These are phyloP conservation scores for Hydropotes inermis DNA, from an alignment of 2,113 vertebrate species.

Conservation along the genomic window DNA sequence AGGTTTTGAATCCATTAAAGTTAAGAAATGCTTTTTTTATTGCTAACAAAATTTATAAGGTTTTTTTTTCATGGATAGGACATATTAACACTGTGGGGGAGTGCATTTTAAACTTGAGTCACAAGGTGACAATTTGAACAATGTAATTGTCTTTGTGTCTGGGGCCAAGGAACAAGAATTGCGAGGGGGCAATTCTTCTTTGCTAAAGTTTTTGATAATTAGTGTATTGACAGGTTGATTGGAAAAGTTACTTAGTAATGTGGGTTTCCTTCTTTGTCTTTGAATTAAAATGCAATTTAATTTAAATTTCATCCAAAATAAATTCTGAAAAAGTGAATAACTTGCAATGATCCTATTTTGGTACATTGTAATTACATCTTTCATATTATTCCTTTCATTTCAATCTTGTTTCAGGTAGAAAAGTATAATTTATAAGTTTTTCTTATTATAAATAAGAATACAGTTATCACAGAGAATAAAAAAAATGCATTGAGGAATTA, in stretches of 20 bases:
- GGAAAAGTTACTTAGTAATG: constrained; percentile 48
- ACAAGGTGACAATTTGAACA: constrained; percentile 42
- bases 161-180: not conserved
- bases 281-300: constrained; percentile 60
- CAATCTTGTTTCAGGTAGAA: constrained; percentile 52
- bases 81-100: not conserved
- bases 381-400: constrained; percentile 61
- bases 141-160: constrained; percentile 19
- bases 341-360: constrained; percentile 61
- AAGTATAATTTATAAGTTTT: constrained; percentile 51
- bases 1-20: not conserved
- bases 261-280: constrained; percentile 57
- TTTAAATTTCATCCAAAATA: constrained; percentile 68
- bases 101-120: constrained; percentile 7
- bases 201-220: constrained; percentile 49
- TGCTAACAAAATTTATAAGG: not conserved
- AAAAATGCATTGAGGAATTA: constrained; percentile 31
- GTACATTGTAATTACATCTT: constrained; percentile 64
- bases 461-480: constrained; percentile 21
- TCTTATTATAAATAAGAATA: constrained; percentile 32
- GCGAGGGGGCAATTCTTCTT: constrained; percentile 13
- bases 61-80: not conserved
- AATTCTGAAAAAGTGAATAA: constrained; percentile 61
- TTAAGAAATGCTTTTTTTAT: not conserved
- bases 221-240: constrained; percentile 57